Base-by-base conservation (phyloP, 2,888 invertebrate genomes). In the Phyllotreta cruciferae region DNA sequence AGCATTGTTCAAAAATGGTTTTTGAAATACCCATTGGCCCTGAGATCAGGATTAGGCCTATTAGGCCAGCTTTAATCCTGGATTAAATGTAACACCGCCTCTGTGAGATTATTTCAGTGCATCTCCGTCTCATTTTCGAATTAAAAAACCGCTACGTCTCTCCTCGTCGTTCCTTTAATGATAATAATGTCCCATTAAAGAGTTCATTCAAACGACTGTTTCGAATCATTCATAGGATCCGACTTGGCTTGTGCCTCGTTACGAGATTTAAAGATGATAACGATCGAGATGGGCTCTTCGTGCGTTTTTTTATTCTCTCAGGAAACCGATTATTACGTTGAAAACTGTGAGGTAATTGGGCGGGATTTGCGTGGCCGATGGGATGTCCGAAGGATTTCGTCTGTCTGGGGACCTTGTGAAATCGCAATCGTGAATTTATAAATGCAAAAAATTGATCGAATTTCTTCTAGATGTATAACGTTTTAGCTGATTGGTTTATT, bases 141-240 rank as follows among this genome's bases (percentile, higher is more conserved):
- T 45, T 47, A 37, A 47, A 37, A 57, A 58, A 24, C 53, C 38
- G 49, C 41, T 60, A 54, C 49, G 53, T 24, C 52, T 49, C 44
- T 64, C 58, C 63, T 56, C 55, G 56, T 62, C 60, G 56, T 67
- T 66, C 64, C 63, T 70, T 71, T 24, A 71, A 71, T 66, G 68
- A 66, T 56, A 37, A 44, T 64, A 64, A 62, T 66, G 63, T 65
- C 54, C 58, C 52, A 67, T 62, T 62, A 68, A 66, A 67, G 69
- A 68, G 64, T 64, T 68, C 66, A 69, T 65, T 66, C 66, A 64
- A 70, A 72, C 66, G 67, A 66, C 68, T 65, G 67, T 66, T 68
- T 70, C 66, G 66, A 72, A 66, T 69, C 71, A 70, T 72, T 72
- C 71, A 71, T 68, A 66, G 66, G 64, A 68, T 66, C 62, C 68